Conservation (phyloP, 2,113 vertebrate species). For the Sylvietta virens region DNA sequence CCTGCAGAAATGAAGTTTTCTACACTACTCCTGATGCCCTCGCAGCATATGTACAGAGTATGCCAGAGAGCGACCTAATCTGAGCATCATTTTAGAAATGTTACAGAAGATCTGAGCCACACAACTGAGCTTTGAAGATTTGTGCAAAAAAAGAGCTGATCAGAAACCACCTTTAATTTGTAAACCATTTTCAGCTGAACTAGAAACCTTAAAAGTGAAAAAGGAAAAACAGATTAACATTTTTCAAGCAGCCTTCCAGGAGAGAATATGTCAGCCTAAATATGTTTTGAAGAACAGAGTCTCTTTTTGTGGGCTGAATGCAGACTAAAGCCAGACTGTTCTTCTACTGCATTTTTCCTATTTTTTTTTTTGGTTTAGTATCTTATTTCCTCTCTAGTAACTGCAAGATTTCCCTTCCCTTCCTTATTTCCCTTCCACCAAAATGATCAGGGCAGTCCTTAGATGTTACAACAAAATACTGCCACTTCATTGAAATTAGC, state of each 20-base stretch:
- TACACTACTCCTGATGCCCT: background rate
- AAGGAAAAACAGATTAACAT: background rate
- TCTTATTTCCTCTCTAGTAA: background rate
- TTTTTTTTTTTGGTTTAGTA: background rate
- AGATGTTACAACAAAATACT: background rate
- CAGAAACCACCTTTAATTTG: background rate
- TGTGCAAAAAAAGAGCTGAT: background rate
- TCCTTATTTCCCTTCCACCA: no score
- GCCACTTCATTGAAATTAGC: background rate
- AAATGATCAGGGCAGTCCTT: background rate
- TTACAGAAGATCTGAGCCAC: background rate
- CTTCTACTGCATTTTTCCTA: background rate
- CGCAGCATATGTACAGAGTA: background rate
- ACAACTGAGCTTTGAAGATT: background rate
- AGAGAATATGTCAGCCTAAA: background rate
- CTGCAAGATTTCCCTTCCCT: background rate
- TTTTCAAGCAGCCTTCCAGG: background rate
- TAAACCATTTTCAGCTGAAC: background rate
- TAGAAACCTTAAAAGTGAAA: background rate
- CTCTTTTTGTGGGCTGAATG: background rate
- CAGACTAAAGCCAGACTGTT: background rate
- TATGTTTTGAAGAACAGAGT: background rate
- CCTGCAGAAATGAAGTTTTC: background rate
- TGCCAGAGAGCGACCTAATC: background rate
- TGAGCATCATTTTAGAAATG: background rate